phyloP scores from a whole-genome alignment of 1,140 invertebrate genomes.

The Pseudomyrmex pallidus region DNA sequence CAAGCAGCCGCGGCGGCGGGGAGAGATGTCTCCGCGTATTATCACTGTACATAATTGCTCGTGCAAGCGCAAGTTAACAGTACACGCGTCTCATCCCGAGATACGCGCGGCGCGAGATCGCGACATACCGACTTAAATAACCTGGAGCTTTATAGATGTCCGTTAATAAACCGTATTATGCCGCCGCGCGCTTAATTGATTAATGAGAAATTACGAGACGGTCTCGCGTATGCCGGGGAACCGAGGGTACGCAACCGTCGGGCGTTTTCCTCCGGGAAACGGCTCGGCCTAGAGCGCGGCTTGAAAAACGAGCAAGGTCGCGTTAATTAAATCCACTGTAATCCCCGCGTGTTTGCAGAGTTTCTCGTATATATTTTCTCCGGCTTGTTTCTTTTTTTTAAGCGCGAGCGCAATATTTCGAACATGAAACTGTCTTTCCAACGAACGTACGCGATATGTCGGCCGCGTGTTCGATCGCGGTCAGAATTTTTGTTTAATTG shows the following conservation, averaged over 20 bases:
- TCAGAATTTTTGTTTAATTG: not conserved
- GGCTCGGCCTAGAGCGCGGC: conserved; percentile 9
- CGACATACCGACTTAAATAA: conserved; percentile 44
- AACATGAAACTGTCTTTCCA: not conserved
- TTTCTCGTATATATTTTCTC: not conserved
- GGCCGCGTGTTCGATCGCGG: not conserved
- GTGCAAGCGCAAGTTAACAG: conserved; percentile 41
- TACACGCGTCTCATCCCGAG: conserved; percentile 15
- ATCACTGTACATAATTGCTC: conserved; percentile 47
- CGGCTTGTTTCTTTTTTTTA: not conserved
- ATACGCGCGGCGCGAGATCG: conserved; percentile 22
- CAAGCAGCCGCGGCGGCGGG: not conserved
- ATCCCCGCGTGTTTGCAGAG: conserved; percentile 1
- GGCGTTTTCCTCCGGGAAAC: conserved; percentile 33
- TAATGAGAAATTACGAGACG: conserved; percentile 57
- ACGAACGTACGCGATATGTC: not conserved
- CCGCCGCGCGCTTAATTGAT: conserved; percentile 43
- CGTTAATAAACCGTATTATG: conserved; percentile 61
- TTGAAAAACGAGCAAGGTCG: conserved; percentile 47
- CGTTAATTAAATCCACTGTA: conserved; percentile 55
- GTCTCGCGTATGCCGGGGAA: not conserved
- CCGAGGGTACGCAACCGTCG: not conserved
- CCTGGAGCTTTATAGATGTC: conserved; percentile 41
- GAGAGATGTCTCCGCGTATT: conserved; percentile 38
- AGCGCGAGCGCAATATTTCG: not conserved